Evolutionary conservation across 2,888 invertebrate genomes (phyloP).

Genomic region (Erebia ligea): DNA sequence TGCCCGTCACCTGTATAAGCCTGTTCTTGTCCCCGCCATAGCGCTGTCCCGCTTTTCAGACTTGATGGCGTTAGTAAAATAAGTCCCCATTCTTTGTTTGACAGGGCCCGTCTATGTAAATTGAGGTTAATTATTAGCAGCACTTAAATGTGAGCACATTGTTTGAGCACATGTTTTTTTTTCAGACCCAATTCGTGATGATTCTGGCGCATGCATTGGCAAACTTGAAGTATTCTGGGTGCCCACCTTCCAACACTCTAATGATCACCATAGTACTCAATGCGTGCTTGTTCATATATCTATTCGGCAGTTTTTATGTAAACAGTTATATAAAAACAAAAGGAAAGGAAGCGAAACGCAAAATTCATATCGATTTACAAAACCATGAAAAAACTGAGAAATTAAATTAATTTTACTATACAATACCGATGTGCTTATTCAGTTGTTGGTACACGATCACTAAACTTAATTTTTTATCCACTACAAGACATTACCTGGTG

Average conservation of each 20-base stretch:
- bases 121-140: too few relatives aligned
- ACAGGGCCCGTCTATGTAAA: too few relatives aligned
- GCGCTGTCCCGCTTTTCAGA: too few relatives aligned
- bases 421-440: neutral
- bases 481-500: too few relatives aligned
- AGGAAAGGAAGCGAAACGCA: neutral
- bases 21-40: too few relatives aligned
- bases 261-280: conserved; percentile 47
- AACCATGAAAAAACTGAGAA: neutral
- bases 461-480: too few relatives aligned
- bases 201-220: conserved; percentile 51
- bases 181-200: conserved; percentile 58
- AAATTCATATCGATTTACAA: neutral
- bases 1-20: too few relatives aligned
- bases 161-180: conserved; percentile 26
- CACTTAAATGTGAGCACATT: too few relatives aligned
- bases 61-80: too few relatives aligned
- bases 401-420: neutral
- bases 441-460: neutral
- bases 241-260: conserved; percentile 51
- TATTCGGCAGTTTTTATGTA: conserved; percentile 57
- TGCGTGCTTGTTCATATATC: conserved; percentile 52
- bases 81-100: too few relatives aligned
- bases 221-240: conserved; percentile 49
- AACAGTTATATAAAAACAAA: conserved; percentile 42